Percentiles rank a stretch among this genome's conserved stretches.
phyloP scores from a whole-genome alignment of 2,113 vertebrate species.

The Varanus salvator region DNA sequence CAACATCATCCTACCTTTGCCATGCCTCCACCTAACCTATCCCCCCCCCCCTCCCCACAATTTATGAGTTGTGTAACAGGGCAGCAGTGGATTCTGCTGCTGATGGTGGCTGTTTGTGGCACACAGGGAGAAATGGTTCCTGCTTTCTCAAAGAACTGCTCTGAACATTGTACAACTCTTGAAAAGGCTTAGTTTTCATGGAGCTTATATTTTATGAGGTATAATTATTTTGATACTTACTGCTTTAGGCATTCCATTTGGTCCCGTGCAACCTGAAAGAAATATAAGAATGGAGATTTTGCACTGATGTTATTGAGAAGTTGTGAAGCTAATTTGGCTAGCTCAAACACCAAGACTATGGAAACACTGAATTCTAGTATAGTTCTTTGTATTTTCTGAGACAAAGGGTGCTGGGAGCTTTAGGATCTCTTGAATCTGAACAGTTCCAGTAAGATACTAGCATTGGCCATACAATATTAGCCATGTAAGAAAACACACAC shows the following conservation, averaged over 20 bases:
- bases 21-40: background rate
- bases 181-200: background rate
- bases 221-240: slow-evolving; percentile 53
- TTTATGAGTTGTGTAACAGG: background rate
- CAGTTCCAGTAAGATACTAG: background rate
- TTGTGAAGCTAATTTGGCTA: background rate
- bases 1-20: background rate
- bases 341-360: background rate
- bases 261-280: slow-evolving; percentile 67
- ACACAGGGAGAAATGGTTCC: background rate
- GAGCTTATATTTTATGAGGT: slow-evolving; percentile 8
- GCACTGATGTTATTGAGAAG: background rate
- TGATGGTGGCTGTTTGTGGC: too few relatives aligned
- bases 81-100: background rate
- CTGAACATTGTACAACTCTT: background rate
- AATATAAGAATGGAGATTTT: background rate
- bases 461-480: background rate
- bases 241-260: slow-evolving; percentile 59
- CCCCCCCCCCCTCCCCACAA: too few relatives aligned
- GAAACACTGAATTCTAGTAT: background rate
- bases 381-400: background rate
- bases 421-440: background rate
- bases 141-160: background rate
- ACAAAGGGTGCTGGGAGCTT: background rate
- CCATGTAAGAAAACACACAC: background rate